These are phyloP conservation scores for Enteromius paludinosus DNA, from an alignment of 2,797 vertebrate genomes.

Conservation along the genomic window DNA sequence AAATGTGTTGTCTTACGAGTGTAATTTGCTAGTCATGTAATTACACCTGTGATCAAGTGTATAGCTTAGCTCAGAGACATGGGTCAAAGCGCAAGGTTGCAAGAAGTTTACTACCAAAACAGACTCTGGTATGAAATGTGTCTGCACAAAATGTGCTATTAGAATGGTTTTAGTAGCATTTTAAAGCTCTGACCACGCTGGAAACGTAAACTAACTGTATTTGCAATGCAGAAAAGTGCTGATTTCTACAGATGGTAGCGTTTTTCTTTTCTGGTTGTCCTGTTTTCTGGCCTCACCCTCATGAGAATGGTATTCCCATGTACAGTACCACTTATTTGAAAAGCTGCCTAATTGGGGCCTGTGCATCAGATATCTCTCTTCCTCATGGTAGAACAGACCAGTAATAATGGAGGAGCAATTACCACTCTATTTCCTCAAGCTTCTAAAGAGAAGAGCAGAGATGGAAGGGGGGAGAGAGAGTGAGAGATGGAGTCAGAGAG, in stretches of 20 bases:
- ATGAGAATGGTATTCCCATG: slow-evolving; percentile 45
- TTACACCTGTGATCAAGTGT: neutral
- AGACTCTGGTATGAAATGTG: neutral
- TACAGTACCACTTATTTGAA: slow-evolving; percentile 59
- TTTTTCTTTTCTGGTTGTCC: slow-evolving; percentile 30
- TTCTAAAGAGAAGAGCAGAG: slow-evolving; percentile 58
- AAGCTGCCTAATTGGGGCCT: slow-evolving; percentile 60
- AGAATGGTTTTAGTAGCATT: neutral
- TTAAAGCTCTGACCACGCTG: neutral
- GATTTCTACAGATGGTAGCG: neutral
- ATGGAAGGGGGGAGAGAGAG: slow-evolving; percentile 12
- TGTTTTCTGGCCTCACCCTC: slow-evolving; percentile 42
- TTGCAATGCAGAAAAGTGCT: neutral
- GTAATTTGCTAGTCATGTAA: slow-evolving; percentile 17
- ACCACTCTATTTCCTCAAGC: slow-evolving; percentile 61
- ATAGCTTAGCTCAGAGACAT: neutral
- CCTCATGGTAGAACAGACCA: slow-evolving; percentile 45
- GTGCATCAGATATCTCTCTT: slow-evolving; percentile 56
- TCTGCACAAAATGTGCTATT: neutral
- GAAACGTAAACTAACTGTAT: neutral
- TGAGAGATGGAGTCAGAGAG: slow-evolving; percentile 38
- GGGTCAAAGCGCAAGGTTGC: neutral
- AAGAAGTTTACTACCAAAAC: neutral
- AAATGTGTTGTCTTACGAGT: slow-evolving; percentile 16
- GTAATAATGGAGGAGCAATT: slow-evolving; percentile 64